Conservation (phyloP, 2,888 invertebrate species). For the Cylloceria caligata region DNA sequence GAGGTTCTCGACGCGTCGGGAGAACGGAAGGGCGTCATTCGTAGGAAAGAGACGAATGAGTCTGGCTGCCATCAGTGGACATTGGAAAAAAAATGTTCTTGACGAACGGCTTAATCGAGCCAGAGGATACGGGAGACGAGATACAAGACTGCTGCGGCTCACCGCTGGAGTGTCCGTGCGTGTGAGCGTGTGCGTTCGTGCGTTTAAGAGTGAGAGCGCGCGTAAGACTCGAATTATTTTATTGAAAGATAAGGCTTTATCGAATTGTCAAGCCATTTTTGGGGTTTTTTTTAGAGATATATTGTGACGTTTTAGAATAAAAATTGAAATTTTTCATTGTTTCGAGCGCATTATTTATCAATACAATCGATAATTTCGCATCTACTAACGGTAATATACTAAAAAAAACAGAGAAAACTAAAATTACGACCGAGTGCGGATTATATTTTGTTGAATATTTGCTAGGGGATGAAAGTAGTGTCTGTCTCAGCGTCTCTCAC, state of each 20-base stretch:
- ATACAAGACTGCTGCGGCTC: neutral
- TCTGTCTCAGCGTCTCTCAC: neutral
- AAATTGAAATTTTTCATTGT: too few relatives aligned
- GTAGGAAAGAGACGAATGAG: constrained; percentile 64
- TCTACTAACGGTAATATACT: too few relatives aligned
- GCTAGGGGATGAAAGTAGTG: constrained; percentile 5
- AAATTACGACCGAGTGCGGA: constrained; percentile 6
- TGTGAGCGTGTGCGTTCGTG: neutral
- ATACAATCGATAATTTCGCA: too few relatives aligned
- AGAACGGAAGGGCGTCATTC: constrained; percentile 52
- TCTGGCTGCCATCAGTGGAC: constrained; percentile 57
- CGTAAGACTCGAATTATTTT: neutral
- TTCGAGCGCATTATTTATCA: too few relatives aligned
- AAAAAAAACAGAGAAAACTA: too few relatives aligned
- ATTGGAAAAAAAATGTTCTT: constrained; percentile 59
- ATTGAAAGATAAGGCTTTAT: too few relatives aligned
- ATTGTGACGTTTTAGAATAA: too few relatives aligned
- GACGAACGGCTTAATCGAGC: constrained; percentile 68
- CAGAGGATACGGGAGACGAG: constrained; percentile 44
- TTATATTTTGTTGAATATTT: constrained; percentile 20
- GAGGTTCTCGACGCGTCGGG: neutral
- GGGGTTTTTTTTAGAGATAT: too few relatives aligned
- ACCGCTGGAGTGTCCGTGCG: neutral
- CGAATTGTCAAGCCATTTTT: too few relatives aligned
- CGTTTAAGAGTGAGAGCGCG: too few relatives aligned